phyloP scores from a whole-genome alignment of 2,797 vertebrate species.

The Coilia nasus region DNA sequence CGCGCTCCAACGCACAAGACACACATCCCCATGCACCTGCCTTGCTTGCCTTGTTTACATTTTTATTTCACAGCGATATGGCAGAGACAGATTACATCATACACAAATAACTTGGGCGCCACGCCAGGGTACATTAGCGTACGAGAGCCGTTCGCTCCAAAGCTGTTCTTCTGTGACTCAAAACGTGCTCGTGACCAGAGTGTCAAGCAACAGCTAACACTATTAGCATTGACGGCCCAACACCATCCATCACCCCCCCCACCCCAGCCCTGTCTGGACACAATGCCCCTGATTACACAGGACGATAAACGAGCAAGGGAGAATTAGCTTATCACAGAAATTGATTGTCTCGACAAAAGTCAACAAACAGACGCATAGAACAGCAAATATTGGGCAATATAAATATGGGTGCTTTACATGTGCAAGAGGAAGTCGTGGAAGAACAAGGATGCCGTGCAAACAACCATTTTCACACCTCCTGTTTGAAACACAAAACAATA shows the following conservation, averaged over 20 bases:
- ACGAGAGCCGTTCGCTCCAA: background rate
- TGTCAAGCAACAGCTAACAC: conserved; percentile 43
- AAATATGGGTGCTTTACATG: conserved; percentile 23
- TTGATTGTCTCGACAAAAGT: conserved; percentile 61
- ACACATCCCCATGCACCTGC: too few relatives aligned
- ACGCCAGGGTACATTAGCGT: background rate
- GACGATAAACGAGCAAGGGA: conserved; percentile 54
- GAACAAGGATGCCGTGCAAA: conserved; percentile 40
- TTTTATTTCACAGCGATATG: background rate
- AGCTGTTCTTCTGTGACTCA: background rate
- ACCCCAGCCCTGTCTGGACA: conserved; percentile 25
- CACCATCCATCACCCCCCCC: conserved; percentile 25
- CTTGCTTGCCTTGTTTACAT: background rate
- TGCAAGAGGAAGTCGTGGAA: conserved; percentile 27
- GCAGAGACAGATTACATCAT: background rate
- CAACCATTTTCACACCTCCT: conserved; percentile 29
- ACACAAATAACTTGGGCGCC: conserved; percentile 7
- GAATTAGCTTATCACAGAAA: conserved; percentile 60
- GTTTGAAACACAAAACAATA: background rate
- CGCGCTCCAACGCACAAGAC: too few relatives aligned
- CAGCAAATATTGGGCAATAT: conserved; percentile 35
- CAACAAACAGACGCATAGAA: conserved; percentile 48
- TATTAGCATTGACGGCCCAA: conserved; percentile 39
- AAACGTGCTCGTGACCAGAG: conserved; percentile 33
- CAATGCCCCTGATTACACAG: conserved; percentile 54